Evolutionary conservation across 2,888 invertebrate species (phyloP).

Genomic region (Pachliopta kotzebuea): DNA sequence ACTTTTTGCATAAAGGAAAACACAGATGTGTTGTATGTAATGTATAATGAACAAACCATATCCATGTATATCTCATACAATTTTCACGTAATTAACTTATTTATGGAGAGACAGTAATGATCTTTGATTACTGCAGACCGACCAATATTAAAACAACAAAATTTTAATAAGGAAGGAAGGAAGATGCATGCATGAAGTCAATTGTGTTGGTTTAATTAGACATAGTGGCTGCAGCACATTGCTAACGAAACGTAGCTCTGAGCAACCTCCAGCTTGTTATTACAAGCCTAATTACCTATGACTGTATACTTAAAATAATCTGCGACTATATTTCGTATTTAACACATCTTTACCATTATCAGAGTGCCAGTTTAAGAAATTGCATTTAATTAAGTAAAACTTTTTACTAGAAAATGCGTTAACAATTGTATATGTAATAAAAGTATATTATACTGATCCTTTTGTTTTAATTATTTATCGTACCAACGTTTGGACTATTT

Average conservation of each 20-base stretch:
- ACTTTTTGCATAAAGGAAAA: no score
- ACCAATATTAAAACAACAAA: not conserved
- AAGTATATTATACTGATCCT: no score
- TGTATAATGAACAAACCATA: no score
- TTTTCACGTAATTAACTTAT: no score
- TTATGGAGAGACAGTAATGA: no score
- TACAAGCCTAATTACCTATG: slow-evolving; percentile 38
- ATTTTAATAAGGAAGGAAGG: not conserved
- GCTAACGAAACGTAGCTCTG: slow-evolving; percentile 27
- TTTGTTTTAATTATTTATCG: no score
- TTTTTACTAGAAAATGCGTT: not conserved
- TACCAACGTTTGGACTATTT: no score
- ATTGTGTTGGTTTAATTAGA: slow-evolving; percentile 15
- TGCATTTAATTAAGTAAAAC: not conserved
- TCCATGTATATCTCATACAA: no score
- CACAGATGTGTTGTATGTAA: no score
- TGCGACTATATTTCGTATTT: not conserved
- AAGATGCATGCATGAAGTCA: not conserved
- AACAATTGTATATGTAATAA: no score
- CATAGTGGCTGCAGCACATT: slow-evolving; percentile 31
- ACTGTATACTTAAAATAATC: no score
- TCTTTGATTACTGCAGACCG: no score
- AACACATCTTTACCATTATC: not conserved
- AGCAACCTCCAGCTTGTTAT: slow-evolving; percentile 37
- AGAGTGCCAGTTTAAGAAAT: not conserved